Evolutionary conservation across 2,888 invertebrate genomes (phyloP), one percentile per base, ranked within the genome.

Genomic region (Esperia sulphurella): DNA sequence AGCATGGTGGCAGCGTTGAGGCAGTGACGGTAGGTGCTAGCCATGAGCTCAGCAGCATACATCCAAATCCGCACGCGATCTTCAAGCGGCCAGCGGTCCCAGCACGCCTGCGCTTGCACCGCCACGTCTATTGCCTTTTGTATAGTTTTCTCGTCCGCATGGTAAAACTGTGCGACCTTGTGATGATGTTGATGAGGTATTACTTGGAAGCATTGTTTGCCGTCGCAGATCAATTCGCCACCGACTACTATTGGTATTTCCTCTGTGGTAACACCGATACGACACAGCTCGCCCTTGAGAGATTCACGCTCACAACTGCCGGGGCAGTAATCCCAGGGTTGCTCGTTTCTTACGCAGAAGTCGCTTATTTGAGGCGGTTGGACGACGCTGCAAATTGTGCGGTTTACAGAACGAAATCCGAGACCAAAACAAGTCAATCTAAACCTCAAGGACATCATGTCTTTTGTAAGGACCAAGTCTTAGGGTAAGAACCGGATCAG

Each of bases 191-290:
- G 93, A 75, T 97, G 98, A 2, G 98, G 98, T 97, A 93, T 91
- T 72, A 92, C 91, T 92, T 99, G 98, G 73, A 94, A 94, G 61
- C 91, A 91, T 46, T 94, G 93, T 65, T 93, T 91, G 51, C 94
- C 92, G 0, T 96, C 95, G 63, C 92, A 92, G 61, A 95, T 93
- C 72, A 94, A 94, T 79, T 98, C 92, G 59, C 95, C 95, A 10
- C 98, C 99, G 75, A 99, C 97, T n/a, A 98, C 93, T 73, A 99
- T 95, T 7, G 99, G 99, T 51, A 99, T 93, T 59, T 99, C 98
- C 70, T 95, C 94, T 50, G 93, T 92, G 49, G 90, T 89, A 14
- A 86, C 79, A 8, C 93, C 87, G 56, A 93, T 92, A 51, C 92
- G 86, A 52, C 93, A 85, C 38, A 99, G 82, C 41, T 94, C 94